Base-by-base conservation (phyloP, 2,113 vertebrate species). In the Aleadryas rufinucha region DNA sequence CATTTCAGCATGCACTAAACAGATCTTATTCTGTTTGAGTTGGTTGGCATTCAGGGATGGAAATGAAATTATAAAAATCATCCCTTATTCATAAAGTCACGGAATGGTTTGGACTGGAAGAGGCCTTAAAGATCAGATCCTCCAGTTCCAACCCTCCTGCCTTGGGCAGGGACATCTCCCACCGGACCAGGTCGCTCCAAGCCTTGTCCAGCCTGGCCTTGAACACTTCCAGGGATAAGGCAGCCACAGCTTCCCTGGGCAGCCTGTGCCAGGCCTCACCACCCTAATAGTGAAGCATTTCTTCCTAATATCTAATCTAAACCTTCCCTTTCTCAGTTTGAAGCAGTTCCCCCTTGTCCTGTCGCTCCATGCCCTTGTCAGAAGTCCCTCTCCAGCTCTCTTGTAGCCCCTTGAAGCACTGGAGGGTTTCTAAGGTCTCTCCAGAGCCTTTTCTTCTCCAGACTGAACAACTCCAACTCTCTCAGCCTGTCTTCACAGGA, bases 1-100 rank as follows among this genome's bases (percentile, higher is more conserved):
- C 77, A 64, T 97, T 97, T 97, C 87, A 93, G 95, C 85, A 57
- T 87, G 80, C 71, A 44, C 93, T 87, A 76, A 96, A 96, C 57
- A 94, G 94, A 94, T 97, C 75, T 75, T 75, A 47, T 83, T 95
- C 89, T 95, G 83, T 95, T 97, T 93, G 59, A 91, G 68, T 87
- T 95, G 92, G 82, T 91, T 93, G 86, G 77, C 54, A 11, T 91
- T 89, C 88, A 92, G 61, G 87, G 37, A 70, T 96, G 92, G 92
- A 93, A 97, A 94, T 39, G 31, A 81, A 89, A 87, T 92, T 72
- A 93, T 50, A 76, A 85, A 91, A 90, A 83, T 57, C 75, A 87
- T 94, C 69, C 33, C 24, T 85, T 94, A 77, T 93, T 84, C 64
- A 63, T 37, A 6, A 69, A 90, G 33, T 84, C 31, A 63, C 22